phyloP scores from a whole-genome alignment of 2,113 vertebrate genomes.

The Picathartes gymnocephalus region DNA sequence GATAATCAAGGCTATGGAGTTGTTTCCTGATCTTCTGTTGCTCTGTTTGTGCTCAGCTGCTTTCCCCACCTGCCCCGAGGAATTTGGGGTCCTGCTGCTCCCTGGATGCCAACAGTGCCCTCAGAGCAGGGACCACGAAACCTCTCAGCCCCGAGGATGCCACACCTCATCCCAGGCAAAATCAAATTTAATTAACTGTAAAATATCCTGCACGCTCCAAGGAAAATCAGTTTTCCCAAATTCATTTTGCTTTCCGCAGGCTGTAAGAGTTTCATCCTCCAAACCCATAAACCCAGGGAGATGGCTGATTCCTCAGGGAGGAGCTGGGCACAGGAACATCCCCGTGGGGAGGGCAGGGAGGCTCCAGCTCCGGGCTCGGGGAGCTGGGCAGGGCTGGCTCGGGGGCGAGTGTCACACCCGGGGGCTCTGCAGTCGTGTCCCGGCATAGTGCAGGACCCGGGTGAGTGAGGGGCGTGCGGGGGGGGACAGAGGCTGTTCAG shows the following conservation, averaged over 20 bases:
- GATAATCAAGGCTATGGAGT: background rate
- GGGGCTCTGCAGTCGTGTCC: background rate
- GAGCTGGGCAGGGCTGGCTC: background rate
- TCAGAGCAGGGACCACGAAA: background rate
- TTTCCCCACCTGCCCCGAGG: accelerated
- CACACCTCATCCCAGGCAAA: background rate
- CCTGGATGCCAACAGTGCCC: background rate
- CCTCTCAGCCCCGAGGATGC: background rate
- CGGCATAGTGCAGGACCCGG: background rate
- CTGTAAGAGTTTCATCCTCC: background rate
- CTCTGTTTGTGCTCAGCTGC: background rate
- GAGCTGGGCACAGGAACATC: background rate
- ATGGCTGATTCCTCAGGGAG: background rate
- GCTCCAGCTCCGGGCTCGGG: background rate
- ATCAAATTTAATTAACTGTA: background rate
- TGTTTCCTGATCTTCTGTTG: background rate
- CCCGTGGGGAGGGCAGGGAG: accelerated
- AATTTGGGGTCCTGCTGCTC: background rate
- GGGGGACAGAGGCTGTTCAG: background rate
- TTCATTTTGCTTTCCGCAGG: background rate
- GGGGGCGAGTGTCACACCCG: background rate
- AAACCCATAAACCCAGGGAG: background rate
- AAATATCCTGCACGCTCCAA: background rate
- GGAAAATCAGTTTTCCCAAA: background rate
- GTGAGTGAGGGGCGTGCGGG: background rate